phyloP scores from a whole-genome alignment of 2,797 vertebrate genomes.

The Dendrocincla fuliginosa region DNA sequence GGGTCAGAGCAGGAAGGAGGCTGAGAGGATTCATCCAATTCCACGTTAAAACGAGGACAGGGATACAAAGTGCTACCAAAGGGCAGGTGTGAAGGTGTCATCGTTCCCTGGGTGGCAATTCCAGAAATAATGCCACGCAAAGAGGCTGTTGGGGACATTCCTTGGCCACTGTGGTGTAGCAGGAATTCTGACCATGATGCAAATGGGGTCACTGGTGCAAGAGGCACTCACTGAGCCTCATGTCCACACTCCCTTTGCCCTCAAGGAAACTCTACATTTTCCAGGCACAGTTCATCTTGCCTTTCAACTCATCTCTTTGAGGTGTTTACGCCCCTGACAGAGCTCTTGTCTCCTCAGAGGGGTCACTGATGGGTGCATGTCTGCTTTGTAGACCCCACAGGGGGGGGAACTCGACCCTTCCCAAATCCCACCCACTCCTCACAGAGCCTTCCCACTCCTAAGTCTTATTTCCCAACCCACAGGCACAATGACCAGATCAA shows the following conservation, averaged over 20 bases:
- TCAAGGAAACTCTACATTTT: neutral
- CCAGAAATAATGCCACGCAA: neutral
- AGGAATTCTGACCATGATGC: neutral
- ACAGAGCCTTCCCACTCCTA: neutral
- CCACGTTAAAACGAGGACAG: neutral
- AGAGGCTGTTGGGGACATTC: neutral
- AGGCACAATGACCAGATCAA: neutral
- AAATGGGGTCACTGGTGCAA: neutral
- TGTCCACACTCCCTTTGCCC: neutral
- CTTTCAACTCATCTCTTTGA: neutral
- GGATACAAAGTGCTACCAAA: neutral
- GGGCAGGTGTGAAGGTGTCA: neutral
- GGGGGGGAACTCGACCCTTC: neutral
- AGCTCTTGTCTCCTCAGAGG: neutral
- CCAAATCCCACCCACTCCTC: neutral
- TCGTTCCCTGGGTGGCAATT: neutral
- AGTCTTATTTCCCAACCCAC: neutral
- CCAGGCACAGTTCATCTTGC: neutral
- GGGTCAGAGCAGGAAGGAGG: neutral
- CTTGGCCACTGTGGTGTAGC: neutral
- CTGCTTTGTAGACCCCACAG: neutral
- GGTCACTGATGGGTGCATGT: neutral
- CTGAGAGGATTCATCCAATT: neutral
- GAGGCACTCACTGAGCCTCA: neutral
- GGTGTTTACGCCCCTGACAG: neutral